Conservation (phyloP, 2,113 vertebrate species). For the Pogonocichla stellata region DNA sequence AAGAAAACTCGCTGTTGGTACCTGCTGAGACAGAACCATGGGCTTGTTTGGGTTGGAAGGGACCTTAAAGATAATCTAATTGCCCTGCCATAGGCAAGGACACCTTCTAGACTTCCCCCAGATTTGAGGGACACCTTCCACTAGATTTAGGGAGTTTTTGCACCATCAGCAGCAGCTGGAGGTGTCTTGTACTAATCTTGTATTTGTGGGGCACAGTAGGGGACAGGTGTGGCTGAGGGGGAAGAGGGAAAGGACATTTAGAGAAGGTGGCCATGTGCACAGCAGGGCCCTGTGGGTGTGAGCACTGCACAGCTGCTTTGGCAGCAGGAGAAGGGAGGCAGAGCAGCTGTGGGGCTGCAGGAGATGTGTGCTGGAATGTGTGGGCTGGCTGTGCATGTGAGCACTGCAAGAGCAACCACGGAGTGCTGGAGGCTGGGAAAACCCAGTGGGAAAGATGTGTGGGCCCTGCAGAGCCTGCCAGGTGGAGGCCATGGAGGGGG, state of each 20-base stretch:
- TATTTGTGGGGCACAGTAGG: rapidly evolving
- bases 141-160: not conserved
- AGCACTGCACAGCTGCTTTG: not conserved
- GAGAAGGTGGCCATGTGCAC: rapidly evolving
- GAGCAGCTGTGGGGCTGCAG: not conserved
- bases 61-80: not conserved
- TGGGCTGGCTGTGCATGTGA: not conserved
- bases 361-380: not conserved
- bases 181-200: not conserved
- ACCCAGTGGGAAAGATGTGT: not conserved
- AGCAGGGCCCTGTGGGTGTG: not conserved
- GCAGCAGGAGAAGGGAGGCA: not conserved
- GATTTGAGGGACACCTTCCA: not conserved
- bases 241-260: not conserved
- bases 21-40: not conserved
- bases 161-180: not conserved
- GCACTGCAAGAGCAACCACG: not conserved
- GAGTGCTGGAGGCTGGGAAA: not conserved
- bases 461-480: not conserved
- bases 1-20: not conserved
- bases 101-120: not conserved
- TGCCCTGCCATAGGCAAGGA: not conserved
- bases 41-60: not conserved
- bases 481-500: not conserved
- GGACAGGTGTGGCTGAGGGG: not conserved